Conservation (phyloP, 2,797 vertebrate species). For the Myioborus melanocephalus region DNA sequence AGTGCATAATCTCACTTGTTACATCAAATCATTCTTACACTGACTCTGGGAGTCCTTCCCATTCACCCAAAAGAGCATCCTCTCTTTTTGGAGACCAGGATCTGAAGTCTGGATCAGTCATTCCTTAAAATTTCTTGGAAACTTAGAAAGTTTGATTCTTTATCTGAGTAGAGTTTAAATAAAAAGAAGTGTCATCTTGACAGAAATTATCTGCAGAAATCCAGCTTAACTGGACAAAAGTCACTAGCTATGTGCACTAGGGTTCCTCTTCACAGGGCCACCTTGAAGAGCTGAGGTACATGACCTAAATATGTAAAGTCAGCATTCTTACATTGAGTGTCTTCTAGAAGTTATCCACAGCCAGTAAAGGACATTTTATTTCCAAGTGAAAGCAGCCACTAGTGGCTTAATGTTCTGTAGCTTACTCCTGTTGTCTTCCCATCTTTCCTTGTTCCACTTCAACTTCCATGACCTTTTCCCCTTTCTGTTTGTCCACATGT, state of each 20-base stretch:
- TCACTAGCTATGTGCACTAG: background rate
- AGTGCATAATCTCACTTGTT: background rate
- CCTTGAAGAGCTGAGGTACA: background rate
- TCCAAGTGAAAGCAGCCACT: background rate
- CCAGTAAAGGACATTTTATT: background rate
- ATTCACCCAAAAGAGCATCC: rapidly evolving
- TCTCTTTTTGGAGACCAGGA: background rate
- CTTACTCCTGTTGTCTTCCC: background rate
- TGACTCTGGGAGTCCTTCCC: background rate
- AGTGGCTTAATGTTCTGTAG: background rate
- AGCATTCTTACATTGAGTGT: background rate
- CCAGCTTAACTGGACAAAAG: background rate
- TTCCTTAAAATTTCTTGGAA: background rate
- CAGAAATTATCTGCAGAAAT: background rate
- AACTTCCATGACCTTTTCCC: background rate
- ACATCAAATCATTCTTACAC: background rate
- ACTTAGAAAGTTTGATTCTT: background rate
- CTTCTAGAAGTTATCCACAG: background rate
- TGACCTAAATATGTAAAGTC: background rate
- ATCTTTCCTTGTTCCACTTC: background rate
- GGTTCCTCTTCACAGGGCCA: background rate
- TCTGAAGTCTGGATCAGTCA: background rate
- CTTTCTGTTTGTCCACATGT: background rate
- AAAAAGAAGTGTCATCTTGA: background rate
- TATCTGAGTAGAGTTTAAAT: background rate